Evolutionary conservation across 2,113 vertebrate species (phyloP).

Genomic region (Beaufortia kweichowensis): DNA sequence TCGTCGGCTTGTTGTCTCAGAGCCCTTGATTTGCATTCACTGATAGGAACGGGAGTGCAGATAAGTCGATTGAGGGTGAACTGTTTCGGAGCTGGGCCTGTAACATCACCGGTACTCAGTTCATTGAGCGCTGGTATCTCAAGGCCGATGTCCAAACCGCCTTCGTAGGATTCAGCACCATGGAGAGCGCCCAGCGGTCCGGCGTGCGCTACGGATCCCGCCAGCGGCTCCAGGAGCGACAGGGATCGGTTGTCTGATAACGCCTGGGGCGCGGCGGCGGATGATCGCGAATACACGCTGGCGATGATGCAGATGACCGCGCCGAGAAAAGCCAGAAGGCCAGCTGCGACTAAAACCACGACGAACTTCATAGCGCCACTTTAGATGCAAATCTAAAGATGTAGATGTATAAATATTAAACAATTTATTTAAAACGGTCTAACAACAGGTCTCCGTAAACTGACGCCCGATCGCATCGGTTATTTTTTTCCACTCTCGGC

Average conservation of each 20-base stretch:
- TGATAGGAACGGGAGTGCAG: slow-evolving; percentile 83
- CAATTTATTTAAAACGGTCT: not conserved
- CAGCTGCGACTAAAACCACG: slow-evolving; percentile 88
- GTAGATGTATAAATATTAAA: not conserved
- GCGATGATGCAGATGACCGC: slow-evolving; percentile 94
- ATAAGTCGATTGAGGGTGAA: slow-evolving; percentile 86
- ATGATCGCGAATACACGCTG: slow-evolving; percentile 86
- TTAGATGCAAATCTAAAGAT: not conserved
- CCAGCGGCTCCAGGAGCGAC: slow-evolving; percentile 63
- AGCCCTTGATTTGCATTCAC: slow-evolving; percentile 75
- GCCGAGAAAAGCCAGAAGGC: slow-evolving; percentile 90
- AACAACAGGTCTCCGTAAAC: not conserved
- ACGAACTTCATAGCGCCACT: slow-evolving; percentile 86
- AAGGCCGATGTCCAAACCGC: slow-evolving; percentile 65
- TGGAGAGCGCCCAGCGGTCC: slow-evolving; percentile 82
- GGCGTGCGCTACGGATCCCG: slow-evolving; percentile 68
- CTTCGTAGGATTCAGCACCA: slow-evolving; percentile 75
- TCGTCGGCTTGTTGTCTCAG: slow-evolving; percentile 66
- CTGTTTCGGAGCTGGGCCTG: slow-evolving; percentile 60
- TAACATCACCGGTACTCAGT: slow-evolving; percentile 67
- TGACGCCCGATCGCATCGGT: not conserved
- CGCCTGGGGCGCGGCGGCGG: slow-evolving; percentile 65
- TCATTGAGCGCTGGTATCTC: slow-evolving; percentile 71
- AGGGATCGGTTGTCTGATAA: slow-evolving; percentile 75
- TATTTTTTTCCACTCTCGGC: slow-evolving; percentile 23